Base-by-base conservation (phyloP, 2,888 invertebrate genomes). In the Orgyia antiqua region DNA sequence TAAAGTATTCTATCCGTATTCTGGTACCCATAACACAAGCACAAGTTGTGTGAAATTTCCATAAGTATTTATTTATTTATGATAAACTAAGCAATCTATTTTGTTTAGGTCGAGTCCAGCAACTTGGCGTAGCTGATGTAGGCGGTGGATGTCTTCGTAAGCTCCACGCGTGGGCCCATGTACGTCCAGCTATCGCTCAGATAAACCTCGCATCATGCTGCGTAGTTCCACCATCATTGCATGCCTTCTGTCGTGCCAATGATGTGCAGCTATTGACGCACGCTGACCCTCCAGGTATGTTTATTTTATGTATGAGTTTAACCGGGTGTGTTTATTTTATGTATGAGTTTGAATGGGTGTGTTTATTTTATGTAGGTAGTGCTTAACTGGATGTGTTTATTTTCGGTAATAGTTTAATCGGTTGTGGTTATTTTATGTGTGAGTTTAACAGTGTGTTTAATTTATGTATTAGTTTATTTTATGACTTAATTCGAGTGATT, bases 211-310 rank as follows among this genome's bases (percentile, higher is more conserved):
- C 94, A 1, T 93, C 94, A 8, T 98, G 98, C 68, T 98, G 98
- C 82, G 94, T 97, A 2, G 97, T 99, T 31, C 98, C 98, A 11
- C 94, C 95, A 1, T 91, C 94, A 2, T 87, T 99, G 45, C 93
- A 95, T 70, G 90, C 92, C 44, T 99, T 95, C 82, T 96, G 98
- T 41, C 93, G 94, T 54, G 92, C 94, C 45, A 92, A 97, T 58
- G 95, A 96, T 59, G 93, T 99, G 39, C 97, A 97, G 67, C 83
- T 99, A 20, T 87, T 99, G 12, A 99, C 98, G 0, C 99, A 99
- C 70, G 96, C 94, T 58, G 99, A 99, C 76, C 96, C 97, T 0
- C 91, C 91, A 64, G 93, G 96, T 96, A 78, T 4, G n/a, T 23
- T 21, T 2, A 20, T 20, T 21, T 10, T n/a, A 21, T 10, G 1